phyloP scores from a whole-genome alignment of 64 coral and sea anemone genomes.

The Montipora capricornis region DNA sequence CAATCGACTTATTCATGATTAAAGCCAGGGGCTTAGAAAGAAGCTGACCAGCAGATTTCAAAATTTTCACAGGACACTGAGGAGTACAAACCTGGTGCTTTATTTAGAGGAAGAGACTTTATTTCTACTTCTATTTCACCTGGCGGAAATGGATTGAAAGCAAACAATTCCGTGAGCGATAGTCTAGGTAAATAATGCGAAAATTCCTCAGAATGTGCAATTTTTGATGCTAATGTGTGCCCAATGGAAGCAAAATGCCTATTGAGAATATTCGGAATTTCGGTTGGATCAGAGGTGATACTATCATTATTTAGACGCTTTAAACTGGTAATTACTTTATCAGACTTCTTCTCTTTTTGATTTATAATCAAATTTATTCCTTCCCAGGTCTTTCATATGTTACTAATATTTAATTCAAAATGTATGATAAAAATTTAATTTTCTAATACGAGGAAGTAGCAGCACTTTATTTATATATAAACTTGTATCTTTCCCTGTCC shows the following conservation, averaged over 20 bases:
- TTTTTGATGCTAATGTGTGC: too few species aligned
- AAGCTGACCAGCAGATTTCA: background rate
- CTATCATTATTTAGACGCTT: slow-evolving; percentile 6
- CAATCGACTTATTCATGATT: too few species aligned
- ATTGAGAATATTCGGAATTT: background rate
- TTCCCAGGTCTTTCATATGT: slow-evolving; percentile 23
- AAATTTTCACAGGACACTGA: background rate
- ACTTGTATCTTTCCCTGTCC: background rate
- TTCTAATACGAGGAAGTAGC: background rate
- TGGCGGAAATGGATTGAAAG: background rate
- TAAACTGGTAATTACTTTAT: background rate
- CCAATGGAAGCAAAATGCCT: too few species aligned
- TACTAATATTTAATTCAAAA: slow-evolving; percentile 13
- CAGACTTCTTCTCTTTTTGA: background rate
- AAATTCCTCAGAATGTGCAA: background rate
- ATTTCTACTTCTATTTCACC: slow-evolving; percentile 1
- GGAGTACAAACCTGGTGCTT: background rate
- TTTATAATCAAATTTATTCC: slow-evolving; percentile 2
- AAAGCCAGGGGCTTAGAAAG: background rate
- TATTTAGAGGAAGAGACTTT: background rate
- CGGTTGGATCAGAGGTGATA: background rate
- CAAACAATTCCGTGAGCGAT: background rate
- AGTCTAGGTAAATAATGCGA: background rate
- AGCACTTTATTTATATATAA: slow-evolving; percentile 12
- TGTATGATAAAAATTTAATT: background rate